These are phyloP conservation scores for Tetrax tetrax DNA, from an alignment of 2,113 vertebrate species.

Conservation along the genomic window DNA sequence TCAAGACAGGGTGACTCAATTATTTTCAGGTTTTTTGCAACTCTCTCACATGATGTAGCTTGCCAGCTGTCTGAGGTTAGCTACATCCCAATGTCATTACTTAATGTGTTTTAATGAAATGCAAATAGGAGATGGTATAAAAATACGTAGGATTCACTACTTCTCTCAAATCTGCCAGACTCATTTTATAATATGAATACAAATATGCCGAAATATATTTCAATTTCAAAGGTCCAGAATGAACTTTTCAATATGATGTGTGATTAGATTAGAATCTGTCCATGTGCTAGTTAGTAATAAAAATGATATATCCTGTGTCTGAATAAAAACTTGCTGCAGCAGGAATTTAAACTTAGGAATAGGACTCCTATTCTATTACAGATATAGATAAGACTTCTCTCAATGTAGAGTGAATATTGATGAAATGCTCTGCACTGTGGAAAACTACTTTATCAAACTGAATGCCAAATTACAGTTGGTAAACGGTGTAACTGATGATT, in stretches of 20 bases:
- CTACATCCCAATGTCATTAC: background rate
- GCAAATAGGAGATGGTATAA: background rate
- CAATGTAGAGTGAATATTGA: slow-evolving; percentile 33
- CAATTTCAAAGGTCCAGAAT: slow-evolving; percentile 21
- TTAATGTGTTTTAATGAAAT: slow-evolving; percentile 21
- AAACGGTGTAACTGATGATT: background rate
- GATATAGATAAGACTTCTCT: slow-evolving; percentile 40
- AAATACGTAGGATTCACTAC: background rate
- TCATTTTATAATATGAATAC: background rate
- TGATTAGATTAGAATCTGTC: slow-evolving; percentile 49
- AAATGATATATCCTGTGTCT: slow-evolving; percentile 26
- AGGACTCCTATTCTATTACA: slow-evolving; percentile 1
- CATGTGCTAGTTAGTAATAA: slow-evolving; percentile 35
- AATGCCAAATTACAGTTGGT: slow-evolving; percentile 5
- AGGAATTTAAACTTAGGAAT: slow-evolving; percentile 30
- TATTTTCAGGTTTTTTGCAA: background rate
- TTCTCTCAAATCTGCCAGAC: background rate
- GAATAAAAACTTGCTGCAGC: slow-evolving; percentile 21
- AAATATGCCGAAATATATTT: slow-evolving; percentile 1
- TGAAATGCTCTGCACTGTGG: slow-evolving; percentile 17
- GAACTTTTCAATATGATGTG: background rate
- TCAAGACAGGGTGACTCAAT: background rate
- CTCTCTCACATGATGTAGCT: background rate
- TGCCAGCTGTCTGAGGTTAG: slow-evolving; percentile 28
- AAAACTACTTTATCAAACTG: slow-evolving; percentile 35